These are phyloP conservation scores for Turritopsis dohrnii DNA, from an alignment of 30 jellyfish, hydroid and myxozoan species.

Conservation along the genomic window DNA sequence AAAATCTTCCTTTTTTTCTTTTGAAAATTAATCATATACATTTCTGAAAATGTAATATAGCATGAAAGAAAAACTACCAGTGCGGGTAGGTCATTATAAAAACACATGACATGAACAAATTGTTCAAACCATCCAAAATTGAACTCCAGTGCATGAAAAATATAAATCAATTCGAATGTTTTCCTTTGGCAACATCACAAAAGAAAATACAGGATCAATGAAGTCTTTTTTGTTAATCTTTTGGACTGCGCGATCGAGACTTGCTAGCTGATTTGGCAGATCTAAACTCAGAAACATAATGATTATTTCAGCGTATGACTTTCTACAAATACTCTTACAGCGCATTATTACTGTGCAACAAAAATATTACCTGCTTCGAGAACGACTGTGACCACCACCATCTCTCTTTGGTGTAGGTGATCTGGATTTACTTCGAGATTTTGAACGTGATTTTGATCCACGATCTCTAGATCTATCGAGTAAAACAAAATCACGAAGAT, in stretches of 20 bases:
- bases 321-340: too few species aligned
- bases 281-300: background rate
- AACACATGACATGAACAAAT: too few species aligned
- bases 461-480: conserved; percentile 4
- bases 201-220: too few species aligned
- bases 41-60: background rate
- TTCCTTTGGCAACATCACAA: too few species aligned
- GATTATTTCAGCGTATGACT: background rate
- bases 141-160: background rate
- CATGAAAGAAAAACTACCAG: too few species aligned
- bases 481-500: background rate
- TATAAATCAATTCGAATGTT: too few species aligned
- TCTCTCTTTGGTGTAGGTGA: conserved; percentile 15
- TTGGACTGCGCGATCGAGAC: background rate
- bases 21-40: background rate
- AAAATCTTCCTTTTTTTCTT: background rate
- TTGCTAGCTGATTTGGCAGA: background rate
- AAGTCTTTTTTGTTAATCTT: background rate
- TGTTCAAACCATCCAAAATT: background rate
- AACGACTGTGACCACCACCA: background rate
- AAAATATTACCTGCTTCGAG: conserved; percentile 8
- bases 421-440: conserved; percentile 28
- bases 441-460: background rate
- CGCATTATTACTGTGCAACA: too few species aligned
- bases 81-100: too few species aligned